phyloP scores from a whole-genome alignment of 53 echinoderm and acorn worm genomes.

The Temnopleurus reevesii region DNA sequence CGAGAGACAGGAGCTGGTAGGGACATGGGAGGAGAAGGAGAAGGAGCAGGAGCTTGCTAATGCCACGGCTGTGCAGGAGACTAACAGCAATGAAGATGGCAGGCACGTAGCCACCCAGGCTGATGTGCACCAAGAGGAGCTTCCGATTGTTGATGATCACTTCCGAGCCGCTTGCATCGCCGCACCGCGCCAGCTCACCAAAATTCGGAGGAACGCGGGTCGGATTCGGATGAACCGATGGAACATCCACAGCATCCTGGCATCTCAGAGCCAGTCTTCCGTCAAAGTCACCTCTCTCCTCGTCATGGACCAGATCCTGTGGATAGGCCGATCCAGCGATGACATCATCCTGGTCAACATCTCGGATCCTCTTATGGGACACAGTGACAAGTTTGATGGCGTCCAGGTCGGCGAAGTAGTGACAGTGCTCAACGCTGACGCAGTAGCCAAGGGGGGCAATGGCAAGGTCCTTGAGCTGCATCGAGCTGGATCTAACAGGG shows the following conservation, averaged over 20 bases:
- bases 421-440: conserved; percentile 35
- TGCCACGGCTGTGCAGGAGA: conserved; percentile 8
- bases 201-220: neutral
- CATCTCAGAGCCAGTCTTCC: neutral
- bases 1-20: neutral
- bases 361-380: neutral
- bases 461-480: conserved; percentile 24
- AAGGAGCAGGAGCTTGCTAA: conserved; percentile 23
- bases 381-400: neutral
- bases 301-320: conserved; percentile 8
- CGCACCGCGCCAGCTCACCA: neutral
- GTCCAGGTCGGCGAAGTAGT: conserved; percentile 29
- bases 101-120: neutral
- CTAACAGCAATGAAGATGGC: conserved; percentile 43
- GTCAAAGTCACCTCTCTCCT: conserved; percentile 40
- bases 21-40: conserved; percentile 43
- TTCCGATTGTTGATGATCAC: conserved; percentile 34
- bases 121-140: neutral
- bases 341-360: conserved; percentile 38
- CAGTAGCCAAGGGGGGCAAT: neutral
- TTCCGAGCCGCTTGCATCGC: conserved; percentile 41
- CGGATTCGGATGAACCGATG: neutral
- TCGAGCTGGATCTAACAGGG: conserved; percentile 12
- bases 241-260: neutral
- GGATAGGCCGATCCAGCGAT: conserved; percentile 40